phyloP scores from a whole-genome alignment of 2,888 invertebrate genomes.

The Thereva nobilitata region DNA sequence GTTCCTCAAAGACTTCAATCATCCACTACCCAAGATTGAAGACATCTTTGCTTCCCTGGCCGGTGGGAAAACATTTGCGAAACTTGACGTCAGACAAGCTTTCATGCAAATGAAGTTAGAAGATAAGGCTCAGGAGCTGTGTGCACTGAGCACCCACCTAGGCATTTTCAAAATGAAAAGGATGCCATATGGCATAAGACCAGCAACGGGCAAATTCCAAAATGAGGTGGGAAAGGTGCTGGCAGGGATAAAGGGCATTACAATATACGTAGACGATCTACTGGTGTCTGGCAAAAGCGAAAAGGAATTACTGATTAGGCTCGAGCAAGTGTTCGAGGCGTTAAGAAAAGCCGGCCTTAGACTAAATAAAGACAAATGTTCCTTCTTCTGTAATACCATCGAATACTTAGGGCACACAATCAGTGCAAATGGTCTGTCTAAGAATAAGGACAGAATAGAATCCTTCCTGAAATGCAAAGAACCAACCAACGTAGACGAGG shows the following conservation, averaged over 20 bases:
- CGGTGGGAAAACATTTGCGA: conserved; percentile 47
- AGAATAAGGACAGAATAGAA: conserved; percentile 43
- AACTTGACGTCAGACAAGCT: too few relatives aligned
- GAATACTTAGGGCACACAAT: conserved; percentile 49
- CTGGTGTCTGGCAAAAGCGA: conserved; percentile 44
- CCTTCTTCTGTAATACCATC: conserved; percentile 44
- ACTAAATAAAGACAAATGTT: conserved; percentile 48
- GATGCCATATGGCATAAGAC: conserved; percentile 50
- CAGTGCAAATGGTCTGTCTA: conserved; percentile 46
- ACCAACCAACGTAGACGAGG: conserved; percentile 27
- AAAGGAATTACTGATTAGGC: conserved; percentile 45
- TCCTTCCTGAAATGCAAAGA: conserved; percentile 23
- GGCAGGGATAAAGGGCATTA: too few relatives aligned
- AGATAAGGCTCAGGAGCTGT: conserved; percentile 44
- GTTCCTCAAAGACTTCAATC: conserved; percentile 43
- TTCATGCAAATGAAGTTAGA: conserved; percentile 51
- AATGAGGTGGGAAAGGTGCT: conserved; percentile 47
- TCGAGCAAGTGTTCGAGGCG: conserved; percentile 44
- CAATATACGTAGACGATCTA: conserved; percentile 45
- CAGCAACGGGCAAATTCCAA: conserved; percentile 51
- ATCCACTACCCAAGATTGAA: conserved; percentile 45
- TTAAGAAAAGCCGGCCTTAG: too few relatives aligned
- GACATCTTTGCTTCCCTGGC: too few relatives aligned
- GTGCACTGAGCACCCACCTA: conserved; percentile 47
- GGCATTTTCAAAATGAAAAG: conserved; percentile 43